These are phyloP conservation scores for Syngnathus typhle DNA, from an alignment of 2,113 vertebrate species.

Conservation along the genomic window DNA sequence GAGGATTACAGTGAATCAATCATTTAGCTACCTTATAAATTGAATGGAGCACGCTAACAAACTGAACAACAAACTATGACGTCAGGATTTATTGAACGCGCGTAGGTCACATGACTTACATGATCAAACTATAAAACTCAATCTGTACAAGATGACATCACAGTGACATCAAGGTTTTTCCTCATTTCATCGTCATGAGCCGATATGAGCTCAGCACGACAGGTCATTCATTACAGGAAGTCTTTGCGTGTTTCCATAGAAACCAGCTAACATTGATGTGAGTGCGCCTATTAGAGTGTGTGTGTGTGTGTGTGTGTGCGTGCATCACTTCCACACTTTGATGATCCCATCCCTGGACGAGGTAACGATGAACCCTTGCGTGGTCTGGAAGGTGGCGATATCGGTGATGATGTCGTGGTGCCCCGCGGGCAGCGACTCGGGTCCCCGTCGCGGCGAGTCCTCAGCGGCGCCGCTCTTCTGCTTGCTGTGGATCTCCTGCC, in stretches of 20 bases:
- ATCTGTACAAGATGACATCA: conserved; percentile 3
- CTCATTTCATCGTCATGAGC: neutral
- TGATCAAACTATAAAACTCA: neutral
- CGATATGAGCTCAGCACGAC: neutral
- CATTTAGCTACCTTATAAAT: too few species aligned
- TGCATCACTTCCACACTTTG: conserved; percentile 90
- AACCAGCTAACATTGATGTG: neutral
- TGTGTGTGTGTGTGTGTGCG: neutral
- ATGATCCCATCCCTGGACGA: conserved; percentile 94
- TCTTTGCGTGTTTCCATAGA: neutral
- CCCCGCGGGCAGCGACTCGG: conserved; percentile 86
- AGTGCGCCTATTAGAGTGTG: neutral
- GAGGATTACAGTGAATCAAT: too few species aligned
- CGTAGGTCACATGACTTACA: neutral
- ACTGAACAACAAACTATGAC: neutral
- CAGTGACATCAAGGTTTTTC: neutral
- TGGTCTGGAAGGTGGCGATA: conserved; percentile 94
- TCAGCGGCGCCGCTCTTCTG: conserved; percentile 86
- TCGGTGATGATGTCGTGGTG: conserved; percentile 98
- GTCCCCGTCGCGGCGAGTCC: conserved; percentile 84
- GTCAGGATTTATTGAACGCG: neutral
- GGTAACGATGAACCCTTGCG: conserved; percentile 95
- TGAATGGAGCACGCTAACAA: neutral
- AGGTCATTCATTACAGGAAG: neutral
- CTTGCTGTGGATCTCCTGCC: conserved; percentile 95